Evolutionary conservation across 2,113 vertebrate species (phyloP), one percentile per base, ranked within the genome.

Genomic region (Prinia subflava): DNA sequence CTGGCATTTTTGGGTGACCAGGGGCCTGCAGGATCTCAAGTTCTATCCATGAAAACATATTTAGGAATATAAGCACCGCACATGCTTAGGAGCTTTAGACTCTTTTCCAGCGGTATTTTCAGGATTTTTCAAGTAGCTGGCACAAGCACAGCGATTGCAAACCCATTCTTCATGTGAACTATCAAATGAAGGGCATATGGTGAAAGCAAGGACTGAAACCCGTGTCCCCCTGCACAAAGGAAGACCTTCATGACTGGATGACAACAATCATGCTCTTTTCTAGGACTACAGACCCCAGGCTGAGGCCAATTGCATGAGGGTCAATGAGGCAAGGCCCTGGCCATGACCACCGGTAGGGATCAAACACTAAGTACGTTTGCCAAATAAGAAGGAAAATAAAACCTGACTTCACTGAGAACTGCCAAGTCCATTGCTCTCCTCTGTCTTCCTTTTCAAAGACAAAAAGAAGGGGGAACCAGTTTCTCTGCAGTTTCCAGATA

Each of bases 321-420:
- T 37, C 22, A 65, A 8, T 33, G 50, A 37, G 22, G 27, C 0
- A 0, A 56, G 76, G 11, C 0, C 0, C 31, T 0, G 25, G 21
- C 33, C 12, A 13, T 33, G 59, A 35, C 9, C 41, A 55, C 12
- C 4, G 0, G 6, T 4, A 49, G 19, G 13, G 19, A 53, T 75
- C 33, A 75, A 74, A 83, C 18, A 15, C 0, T 28, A 17, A 47
- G 13, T 10, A 83, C 30, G 11, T 50, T 82, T 88, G 49, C 10
- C 52, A 50, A 88, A 11, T 21, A 28, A 30, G 11, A 57, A 16
- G 42, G 23, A 64, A 78, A 30, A 64, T 9, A 81, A 92, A 92
- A 28, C 35, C 47, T 57, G 12, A 16, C 11, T 55, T n/a, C 39
- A 63, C 2, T 69, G 25, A 25, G 9, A 42, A 41, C 15, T 37